Conservation (phyloP, 2,888 invertebrate genomes). For the Andrena hattorfiana region DNA sequence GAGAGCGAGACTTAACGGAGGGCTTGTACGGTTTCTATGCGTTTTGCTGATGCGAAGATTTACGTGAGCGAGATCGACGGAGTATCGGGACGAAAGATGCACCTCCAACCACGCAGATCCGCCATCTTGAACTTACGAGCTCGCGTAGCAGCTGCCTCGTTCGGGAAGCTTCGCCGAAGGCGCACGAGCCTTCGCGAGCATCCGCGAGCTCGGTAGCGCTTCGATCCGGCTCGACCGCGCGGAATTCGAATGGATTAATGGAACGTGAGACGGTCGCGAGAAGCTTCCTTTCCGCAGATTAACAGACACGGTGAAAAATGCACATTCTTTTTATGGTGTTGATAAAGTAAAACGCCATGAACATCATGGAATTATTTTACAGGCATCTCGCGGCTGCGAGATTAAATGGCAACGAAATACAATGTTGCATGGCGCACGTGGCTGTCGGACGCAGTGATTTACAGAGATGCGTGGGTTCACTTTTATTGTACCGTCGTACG, state of each 20-base stretch:
- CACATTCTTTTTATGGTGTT: neutral
- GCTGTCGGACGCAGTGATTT: neutral
- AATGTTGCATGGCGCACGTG: neutral
- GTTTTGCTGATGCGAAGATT: neutral
- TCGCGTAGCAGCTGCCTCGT: neutral
- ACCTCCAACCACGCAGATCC: conserved; percentile 33
- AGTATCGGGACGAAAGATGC: conserved; percentile 16
- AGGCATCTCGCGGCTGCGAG: neutral
- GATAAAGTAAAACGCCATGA: neutral
- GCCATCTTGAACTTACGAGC: conserved; percentile 46
- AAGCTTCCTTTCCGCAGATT: neutral
- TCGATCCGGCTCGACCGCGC: neutral
- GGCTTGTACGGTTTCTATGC: neutral
- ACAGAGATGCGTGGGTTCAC: neutral
- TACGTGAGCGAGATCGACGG: conserved; percentile 6
- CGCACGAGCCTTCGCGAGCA: conserved; percentile 35
- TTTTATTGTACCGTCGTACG: neutral
- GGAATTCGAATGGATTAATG: neutral
- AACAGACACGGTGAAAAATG: neutral
- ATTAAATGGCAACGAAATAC: conserved; percentile 13
- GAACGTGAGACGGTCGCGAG: neutral
- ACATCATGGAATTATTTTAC: conserved; percentile 4
- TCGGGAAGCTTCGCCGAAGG: conserved; percentile 13
- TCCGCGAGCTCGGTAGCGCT: conserved; percentile 33
- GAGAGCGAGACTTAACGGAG: neutral